A percentile compares a stretch with the other conserved stretches of the same genome.
Conservation (phyloP, 2,888 invertebrate genomes). For the Tanypteryx hageni region DNA sequence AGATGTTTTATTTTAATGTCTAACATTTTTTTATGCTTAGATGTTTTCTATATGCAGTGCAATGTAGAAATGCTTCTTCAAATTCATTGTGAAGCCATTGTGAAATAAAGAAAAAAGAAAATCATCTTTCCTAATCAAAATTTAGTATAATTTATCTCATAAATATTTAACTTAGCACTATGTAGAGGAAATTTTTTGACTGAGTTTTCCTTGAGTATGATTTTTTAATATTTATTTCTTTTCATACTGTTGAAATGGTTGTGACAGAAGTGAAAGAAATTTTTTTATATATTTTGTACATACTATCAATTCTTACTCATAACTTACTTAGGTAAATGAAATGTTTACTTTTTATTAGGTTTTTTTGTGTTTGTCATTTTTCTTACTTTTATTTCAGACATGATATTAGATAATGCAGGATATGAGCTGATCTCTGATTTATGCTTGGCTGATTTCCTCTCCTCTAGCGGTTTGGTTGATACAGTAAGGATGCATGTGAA, state of each 20-base stretch:
- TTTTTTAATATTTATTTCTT: neutral
- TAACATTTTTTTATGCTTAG: too few species aligned
- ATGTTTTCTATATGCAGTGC: too few species aligned
- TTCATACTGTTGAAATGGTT: neutral
- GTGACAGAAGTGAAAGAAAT: too few species aligned
- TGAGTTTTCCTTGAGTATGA: neutral
- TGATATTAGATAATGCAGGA: constrained; percentile 95
- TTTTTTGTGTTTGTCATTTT: neutral
- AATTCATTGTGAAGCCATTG: too few species aligned
- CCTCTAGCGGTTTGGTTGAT: constrained; percentile 79
- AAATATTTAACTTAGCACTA: neutral
- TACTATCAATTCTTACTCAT: too few species aligned
- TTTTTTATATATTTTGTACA: too few species aligned
- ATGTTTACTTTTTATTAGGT: neutral
- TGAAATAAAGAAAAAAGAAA: too few species aligned
- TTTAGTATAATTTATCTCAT: too few species aligned
- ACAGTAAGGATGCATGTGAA: constrained; percentile 91
- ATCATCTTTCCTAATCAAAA: too few species aligned
- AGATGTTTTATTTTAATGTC: too few species aligned
- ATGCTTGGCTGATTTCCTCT: constrained; percentile 88
- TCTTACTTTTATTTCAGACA: constrained; percentile 77
- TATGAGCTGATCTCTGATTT: constrained; percentile 95
- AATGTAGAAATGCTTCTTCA: too few species aligned
- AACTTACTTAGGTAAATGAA: neutral
- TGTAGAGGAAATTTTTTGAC: neutral